Base-by-base conservation (phyloP, 2,113 vertebrate genomes). In the Lampris incognitus region DNA sequence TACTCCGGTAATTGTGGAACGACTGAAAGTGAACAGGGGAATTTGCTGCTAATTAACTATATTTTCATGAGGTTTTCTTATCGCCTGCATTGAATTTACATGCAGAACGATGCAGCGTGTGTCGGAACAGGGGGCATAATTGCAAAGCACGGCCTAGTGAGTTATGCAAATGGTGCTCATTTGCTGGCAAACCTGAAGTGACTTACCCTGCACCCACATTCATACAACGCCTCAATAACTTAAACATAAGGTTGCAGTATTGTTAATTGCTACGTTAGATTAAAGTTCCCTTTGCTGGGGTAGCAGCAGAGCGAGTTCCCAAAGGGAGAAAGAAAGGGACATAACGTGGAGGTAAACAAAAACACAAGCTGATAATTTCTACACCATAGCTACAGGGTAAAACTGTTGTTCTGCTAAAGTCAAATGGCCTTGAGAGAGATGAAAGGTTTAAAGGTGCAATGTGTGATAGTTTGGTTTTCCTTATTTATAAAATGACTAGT, bases 121-220 rank as follows among this genome's bases (percentile, higher is more conserved):
- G 76, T 84, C 42, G 66, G 79, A 81, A 73, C 74, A 83, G 64
- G 50, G 75, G 69, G 65, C 76, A 78, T 90, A 89, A 92, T 90
- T 90, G 87, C 86, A 79, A 84, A 77, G 83, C 78, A 79, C 52
- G 8, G 69, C 82, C 78, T 83, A 83, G 85, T 78, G 79, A 89
- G 80, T 87, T 88, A 91, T 90, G 88, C 85, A 90, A 93, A 92
- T 90, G 54, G 63, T 36, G 81, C 81, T 88, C 81, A 91, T 86
- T 88, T 88, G 65, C 69, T 49, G 71, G 69, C 80, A 89, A 82
- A 91, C 87, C 68, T 85, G 64, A 92, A 84, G 77, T 69, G 85
- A 87, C 85, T 90, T 76, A 65, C 71, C 81, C 74, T 69, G 63
- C 76, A 75, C 78, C 79, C 69, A 80, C 81, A 77, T 72, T 75